Conservation (phyloP, 2,113 vertebrate species). For the Pedionomus torquatus region DNA sequence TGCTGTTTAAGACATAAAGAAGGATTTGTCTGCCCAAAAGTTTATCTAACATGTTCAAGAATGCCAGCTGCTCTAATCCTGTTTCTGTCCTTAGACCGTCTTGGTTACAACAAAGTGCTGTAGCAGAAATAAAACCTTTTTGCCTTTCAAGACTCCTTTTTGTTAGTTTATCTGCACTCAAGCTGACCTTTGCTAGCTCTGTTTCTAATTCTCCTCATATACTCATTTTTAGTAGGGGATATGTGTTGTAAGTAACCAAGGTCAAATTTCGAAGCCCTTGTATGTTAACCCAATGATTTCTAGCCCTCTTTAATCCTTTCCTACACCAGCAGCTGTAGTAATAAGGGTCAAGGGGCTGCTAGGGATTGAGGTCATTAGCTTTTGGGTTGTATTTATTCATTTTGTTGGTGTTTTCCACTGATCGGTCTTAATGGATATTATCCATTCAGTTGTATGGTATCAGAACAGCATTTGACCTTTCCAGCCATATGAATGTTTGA, state of each 20-base stretch:
- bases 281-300: conserved; percentile 77
- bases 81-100: neutral
- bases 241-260: conserved; percentile 76
- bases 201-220: conserved; percentile 79
- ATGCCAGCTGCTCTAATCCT: neutral
- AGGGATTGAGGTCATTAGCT: conserved; percentile 72
- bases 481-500: neutral
- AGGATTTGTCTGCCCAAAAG: neutral
- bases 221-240: conserved; percentile 78
- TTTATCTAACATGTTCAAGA: neutral
- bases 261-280: conserved; percentile 77
- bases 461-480: conserved; percentile 39
- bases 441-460: conserved; percentile 22
- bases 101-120: neutral
- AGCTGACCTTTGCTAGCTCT: conserved; percentile 77
- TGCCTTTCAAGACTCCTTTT: conserved; percentile 53
- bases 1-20: neutral
- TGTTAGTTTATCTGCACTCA: conserved; percentile 73
- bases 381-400: conserved; percentile 72
- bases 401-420: conserved; percentile 63
- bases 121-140: conserved; percentile 29
- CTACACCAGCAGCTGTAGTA: conserved; percentile 75
- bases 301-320: conserved; percentile 77
- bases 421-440: conserved; percentile 38
- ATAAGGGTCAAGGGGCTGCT: conserved; percentile 76